Base-by-base conservation (phyloP, 2,888 invertebrate genomes). In the Zeuzera pyrina region DNA sequence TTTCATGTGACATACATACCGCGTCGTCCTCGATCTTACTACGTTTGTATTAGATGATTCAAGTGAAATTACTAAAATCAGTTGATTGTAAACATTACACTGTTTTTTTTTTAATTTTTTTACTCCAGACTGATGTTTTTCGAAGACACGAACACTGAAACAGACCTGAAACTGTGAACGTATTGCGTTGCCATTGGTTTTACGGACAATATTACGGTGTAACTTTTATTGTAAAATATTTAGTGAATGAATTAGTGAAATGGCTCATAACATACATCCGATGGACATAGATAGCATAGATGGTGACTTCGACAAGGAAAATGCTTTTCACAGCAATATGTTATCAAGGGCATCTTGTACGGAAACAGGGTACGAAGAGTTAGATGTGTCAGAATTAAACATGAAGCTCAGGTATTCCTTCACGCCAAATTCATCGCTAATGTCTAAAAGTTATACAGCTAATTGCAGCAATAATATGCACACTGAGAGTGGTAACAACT, bases 1-100 rank as follows among this genome's bases (percentile, higher is more conserved):
- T 79, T 77, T 74, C 59, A 66, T 65, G 56, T 72, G 76, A 81
- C 79, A 76, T 57, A 77, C 73, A 71, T 76, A 69, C 50, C 60
- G 61, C 55, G 58, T 58, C 54, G 58, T 19, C 19, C 8, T 47
- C 57, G 59, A 53, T 48, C 50, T 44, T 41, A 52, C 47, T 57
- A 59, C 59, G 60, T 57, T 58, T 58, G 61, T 57, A 56, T 69
- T 76, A 76, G 77, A 77, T 78, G 78, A 74, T 67, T 49, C 15
- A 43, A 71, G 79, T 72, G 74, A 77, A 79, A 79, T 59, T 59
- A 57, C 56, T 64, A 62, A 62, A 68, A 63, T 59, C 64, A 62
- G 38, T 42, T 65, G 53, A 62, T 59, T 74, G 70, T 76, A 69
- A 74, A 72, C 64, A 70, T 64, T 71, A 66, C 49, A 69, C 66